A percentile compares a stretch with the other conserved stretches of the same genome.
These are phyloP conservation scores for Diloba caeruleocephala DNA, from an alignment of 2,888 invertebrate species.

Conservation along the genomic window DNA sequence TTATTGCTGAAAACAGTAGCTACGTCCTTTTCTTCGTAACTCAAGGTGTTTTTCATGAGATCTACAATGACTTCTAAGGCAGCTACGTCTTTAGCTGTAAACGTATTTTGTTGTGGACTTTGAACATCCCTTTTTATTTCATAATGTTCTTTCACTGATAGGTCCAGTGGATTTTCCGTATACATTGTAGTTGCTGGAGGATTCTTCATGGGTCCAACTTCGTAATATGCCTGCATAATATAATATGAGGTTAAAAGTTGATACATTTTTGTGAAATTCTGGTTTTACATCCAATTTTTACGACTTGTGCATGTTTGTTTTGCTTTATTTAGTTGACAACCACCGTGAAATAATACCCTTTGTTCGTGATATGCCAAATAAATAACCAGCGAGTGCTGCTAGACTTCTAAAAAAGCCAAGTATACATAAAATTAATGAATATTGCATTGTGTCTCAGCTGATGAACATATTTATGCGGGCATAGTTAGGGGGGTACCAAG, in stretches of 20 bases:
- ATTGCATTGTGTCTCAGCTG: too few species aligned
- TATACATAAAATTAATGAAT: too few species aligned
- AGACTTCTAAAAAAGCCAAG: too few species aligned
- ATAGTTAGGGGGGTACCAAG: too few species aligned
- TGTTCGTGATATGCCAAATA: too few species aligned
- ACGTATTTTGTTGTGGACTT: constrained; percentile 41
- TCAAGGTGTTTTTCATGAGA: constrained; percentile 63
- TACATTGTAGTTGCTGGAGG: not conserved
- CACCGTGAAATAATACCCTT: too few species aligned
- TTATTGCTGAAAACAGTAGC: not conserved
- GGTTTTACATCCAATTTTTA: too few species aligned
- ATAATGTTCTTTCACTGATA: not conserved
- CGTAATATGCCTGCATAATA: constrained; percentile 21
- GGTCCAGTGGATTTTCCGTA: not conserved
- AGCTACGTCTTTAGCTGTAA: constrained; percentile 75
- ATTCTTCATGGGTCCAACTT: not conserved
- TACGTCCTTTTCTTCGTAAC: constrained; percentile 48
- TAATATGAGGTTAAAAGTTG: not conserved
- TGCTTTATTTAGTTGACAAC: too few species aligned
- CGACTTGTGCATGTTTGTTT: too few species aligned
- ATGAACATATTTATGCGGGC: too few species aligned
- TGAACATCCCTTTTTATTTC: constrained; percentile 48
- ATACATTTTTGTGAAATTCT: too few species aligned
- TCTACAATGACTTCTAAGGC: constrained; percentile 77
- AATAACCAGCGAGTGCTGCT: too few species aligned